These are phyloP conservation scores for Thymallus thymallus DNA, from an alignment of 2,113 vertebrate genomes.

Conservation along the genomic window DNA sequence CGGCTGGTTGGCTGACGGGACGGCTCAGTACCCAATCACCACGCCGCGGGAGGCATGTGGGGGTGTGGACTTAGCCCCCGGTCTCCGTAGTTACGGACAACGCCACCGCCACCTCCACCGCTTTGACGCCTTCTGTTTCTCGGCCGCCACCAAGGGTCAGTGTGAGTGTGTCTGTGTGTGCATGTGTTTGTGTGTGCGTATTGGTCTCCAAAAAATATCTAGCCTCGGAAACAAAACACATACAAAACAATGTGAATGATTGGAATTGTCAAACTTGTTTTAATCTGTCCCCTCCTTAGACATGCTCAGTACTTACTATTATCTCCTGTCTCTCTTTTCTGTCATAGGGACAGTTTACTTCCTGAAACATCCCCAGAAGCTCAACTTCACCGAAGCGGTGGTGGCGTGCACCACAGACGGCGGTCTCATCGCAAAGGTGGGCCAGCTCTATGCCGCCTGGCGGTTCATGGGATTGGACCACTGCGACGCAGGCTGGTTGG, in stretches of 20 bases:
- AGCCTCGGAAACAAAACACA: background rate
- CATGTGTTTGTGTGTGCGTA: background rate
- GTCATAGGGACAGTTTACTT: slow-evolving; percentile 83
- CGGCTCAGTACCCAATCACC: slow-evolving; percentile 85
- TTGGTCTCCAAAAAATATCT: background rate
- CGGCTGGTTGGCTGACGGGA: slow-evolving; percentile 90
- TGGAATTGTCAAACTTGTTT: no score
- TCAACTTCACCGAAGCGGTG: slow-evolving; percentile 81
- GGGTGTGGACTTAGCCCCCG: slow-evolving; percentile 71
- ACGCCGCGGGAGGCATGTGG: slow-evolving; percentile 74
- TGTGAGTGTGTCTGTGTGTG: slow-evolving; percentile 9
- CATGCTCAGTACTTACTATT: no score
- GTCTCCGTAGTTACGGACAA: slow-evolving; percentile 85
- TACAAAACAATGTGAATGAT: background rate
- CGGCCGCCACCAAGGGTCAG: slow-evolving; percentile 78
- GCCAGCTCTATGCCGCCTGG: slow-evolving; percentile 89
- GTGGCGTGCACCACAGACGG: slow-evolving; percentile 76
- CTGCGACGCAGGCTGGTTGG: slow-evolving; percentile 89
- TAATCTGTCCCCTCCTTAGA: no score
- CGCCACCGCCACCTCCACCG: slow-evolving; percentile 75
- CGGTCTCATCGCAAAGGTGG: slow-evolving; percentile 81
- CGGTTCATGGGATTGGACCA: slow-evolving; percentile 81
- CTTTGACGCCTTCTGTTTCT: slow-evolving; percentile 92
- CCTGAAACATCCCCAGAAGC: slow-evolving; percentile 62
- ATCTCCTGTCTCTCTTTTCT: background rate